Percentiles rank a stretch among this genome's conserved stretches.
Conservation (phyloP, 2,113 vertebrate species). For the Propithecus coquereli region DNA sequence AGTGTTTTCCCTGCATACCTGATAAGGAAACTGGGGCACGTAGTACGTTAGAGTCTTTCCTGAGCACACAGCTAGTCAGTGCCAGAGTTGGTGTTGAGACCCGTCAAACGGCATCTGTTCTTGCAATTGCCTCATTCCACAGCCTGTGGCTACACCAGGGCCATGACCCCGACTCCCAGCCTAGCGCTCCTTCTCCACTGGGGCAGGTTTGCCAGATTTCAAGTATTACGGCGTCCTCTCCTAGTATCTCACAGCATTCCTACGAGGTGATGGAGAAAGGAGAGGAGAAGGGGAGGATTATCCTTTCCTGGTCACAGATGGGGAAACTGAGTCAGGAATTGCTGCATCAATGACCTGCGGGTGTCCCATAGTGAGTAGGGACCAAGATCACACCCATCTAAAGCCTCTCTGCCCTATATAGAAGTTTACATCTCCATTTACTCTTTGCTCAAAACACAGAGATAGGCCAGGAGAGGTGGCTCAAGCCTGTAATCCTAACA, state of each 20-base stretch:
- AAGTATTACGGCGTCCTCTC: background rate
- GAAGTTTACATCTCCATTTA: background rate
- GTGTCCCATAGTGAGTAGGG: background rate
- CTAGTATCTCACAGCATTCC: background rate
- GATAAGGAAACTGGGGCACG: background rate
- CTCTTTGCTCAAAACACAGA: background rate
- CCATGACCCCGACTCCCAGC: background rate
- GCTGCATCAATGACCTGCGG: background rate
- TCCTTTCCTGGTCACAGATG: background rate
- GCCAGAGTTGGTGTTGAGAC: background rate
- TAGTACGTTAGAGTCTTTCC: background rate
- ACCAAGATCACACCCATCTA: background rate
- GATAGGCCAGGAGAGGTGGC: too few species aligned
- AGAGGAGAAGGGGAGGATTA: background rate
- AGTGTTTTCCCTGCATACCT: background rate
- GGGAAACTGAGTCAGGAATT: background rate
- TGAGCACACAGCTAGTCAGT: background rate
- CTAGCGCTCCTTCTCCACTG: too few species aligned
- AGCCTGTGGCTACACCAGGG: rapidly evolving
- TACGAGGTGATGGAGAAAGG: background rate
- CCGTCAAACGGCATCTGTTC: background rate
- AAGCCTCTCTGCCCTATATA: background rate
- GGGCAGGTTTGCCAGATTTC: background rate
- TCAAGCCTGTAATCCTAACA: too few species aligned
- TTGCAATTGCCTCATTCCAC: background rate